phyloP scores from a whole-genome alignment of 2,797 vertebrate species.

The Xenops minutus region DNA sequence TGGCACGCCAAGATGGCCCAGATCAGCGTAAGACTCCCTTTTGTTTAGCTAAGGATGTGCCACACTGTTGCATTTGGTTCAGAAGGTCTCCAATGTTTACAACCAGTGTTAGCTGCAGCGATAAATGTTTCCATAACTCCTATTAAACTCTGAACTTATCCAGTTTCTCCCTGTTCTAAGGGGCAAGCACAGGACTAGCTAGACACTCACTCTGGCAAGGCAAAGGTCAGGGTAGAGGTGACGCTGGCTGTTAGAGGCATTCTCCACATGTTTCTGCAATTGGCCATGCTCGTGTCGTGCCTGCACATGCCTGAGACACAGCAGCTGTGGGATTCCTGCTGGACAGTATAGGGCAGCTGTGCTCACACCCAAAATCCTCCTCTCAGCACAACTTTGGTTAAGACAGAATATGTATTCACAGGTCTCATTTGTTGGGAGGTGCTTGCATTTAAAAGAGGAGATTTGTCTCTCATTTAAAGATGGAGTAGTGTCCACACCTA shows the following conservation, averaged over 20 bases:
- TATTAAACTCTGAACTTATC: constrained; percentile 30
- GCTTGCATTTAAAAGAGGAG: not conserved
- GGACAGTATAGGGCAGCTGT: not conserved
- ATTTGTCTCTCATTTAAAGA: not conserved
- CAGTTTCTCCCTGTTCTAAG: not conserved
- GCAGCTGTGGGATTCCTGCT: constrained; percentile 32
- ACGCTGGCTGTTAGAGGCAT: not conserved
- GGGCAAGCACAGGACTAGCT: not conserved
- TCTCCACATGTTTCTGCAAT: constrained; percentile 31
- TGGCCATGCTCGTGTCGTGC: not conserved
- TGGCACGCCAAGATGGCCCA: not conserved
- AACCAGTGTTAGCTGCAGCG: not conserved
- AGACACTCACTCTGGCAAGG: not conserved
- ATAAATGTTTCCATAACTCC: constrained; percentile 32
- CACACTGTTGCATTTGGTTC: not conserved
- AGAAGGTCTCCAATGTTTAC: constrained; percentile 49
- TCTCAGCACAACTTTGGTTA: not conserved
- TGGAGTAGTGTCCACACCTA: not conserved
- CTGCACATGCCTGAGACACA: not conserved
- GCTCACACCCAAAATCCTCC: not conserved
- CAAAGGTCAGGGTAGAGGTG: constrained; percentile 30
- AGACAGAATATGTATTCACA: not conserved
- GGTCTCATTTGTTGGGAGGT: not conserved
- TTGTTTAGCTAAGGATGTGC: not conserved
- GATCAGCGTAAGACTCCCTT: not conserved